Conservation (phyloP, 2,888 invertebrate genomes). For the Timandra comae region DNA sequence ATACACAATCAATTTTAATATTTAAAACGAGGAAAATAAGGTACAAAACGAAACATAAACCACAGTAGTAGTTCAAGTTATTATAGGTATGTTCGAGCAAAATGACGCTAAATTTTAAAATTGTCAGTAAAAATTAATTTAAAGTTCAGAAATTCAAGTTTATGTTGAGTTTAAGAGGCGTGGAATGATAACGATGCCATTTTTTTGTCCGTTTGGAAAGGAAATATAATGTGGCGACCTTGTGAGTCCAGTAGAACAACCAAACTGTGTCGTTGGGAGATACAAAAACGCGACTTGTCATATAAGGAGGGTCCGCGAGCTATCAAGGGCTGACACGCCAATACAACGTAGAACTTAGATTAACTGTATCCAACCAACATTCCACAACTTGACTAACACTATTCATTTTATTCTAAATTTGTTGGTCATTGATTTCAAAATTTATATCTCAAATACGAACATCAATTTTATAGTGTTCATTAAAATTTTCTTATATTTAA, state of each 20-base stretch:
- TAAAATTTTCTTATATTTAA: not conserved
- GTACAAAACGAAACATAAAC: too few relatives aligned
- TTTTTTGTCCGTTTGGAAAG: constrained; percentile 34
- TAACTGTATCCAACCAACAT: constrained; percentile 45
- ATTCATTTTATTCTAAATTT: constrained; percentile 33
- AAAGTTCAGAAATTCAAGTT: constrained; percentile 13
- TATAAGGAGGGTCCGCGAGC: constrained; percentile 51
- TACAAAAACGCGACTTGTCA: constrained; percentile 60
- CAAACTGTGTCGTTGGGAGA: constrained; percentile 48
- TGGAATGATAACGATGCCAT: constrained; percentile 16
- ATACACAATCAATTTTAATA: not conserved
- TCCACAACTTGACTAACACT: constrained; percentile 33
- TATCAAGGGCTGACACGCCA: too few relatives aligned
- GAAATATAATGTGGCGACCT: constrained; percentile 49
- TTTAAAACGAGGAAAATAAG: not conserved
- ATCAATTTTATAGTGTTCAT: not conserved
- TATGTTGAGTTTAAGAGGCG: constrained; percentile 11
- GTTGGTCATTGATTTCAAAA: constrained; percentile 37
- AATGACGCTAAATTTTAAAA: not conserved
- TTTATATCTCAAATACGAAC: too few relatives aligned
- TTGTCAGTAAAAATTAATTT: constrained; percentile 4
- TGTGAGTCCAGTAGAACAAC: constrained; percentile 44
- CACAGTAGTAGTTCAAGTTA: too few relatives aligned
- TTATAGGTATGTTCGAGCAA: too few relatives aligned
- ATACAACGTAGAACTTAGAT: too few relatives aligned